Conservation (phyloP, 2,888 invertebrate species). For the Troides aeacus region DNA sequence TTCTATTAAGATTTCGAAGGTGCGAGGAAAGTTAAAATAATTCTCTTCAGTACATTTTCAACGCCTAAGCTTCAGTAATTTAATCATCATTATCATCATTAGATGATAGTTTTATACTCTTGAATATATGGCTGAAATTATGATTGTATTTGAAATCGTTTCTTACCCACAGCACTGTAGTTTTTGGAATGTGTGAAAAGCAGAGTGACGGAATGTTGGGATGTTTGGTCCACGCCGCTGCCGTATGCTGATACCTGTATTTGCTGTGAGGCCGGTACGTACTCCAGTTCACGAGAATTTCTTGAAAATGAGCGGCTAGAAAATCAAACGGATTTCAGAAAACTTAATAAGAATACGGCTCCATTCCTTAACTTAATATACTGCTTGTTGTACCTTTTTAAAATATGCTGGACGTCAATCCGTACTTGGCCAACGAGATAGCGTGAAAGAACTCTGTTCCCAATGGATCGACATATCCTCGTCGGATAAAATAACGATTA, state of each 20-base stretch:
- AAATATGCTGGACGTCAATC: not conserved
- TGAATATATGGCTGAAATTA: too few relatives aligned
- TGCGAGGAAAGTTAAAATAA: too few relatives aligned
- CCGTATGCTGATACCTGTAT: conserved; percentile 59
- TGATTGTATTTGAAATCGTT: not conserved
- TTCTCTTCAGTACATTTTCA: too few relatives aligned
- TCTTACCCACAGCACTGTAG: conserved; percentile 65
- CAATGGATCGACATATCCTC: too few relatives aligned
- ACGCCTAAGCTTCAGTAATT: too few relatives aligned
- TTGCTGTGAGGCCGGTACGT: conserved; percentile 82
- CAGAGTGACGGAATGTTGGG: conserved; percentile 60
- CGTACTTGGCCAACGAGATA: too few relatives aligned
- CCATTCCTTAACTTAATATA: not conserved
- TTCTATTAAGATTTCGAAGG: too few relatives aligned
- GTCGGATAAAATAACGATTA: not conserved
- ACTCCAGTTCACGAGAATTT: conserved; percentile 84
- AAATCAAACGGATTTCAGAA: conserved; percentile 36
- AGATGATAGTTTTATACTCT: too few relatives aligned
- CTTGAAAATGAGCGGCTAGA: conserved; percentile 69
- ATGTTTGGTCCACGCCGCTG: conserved; percentile 55
- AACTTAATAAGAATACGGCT: not conserved
- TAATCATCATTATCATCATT: too few relatives aligned
- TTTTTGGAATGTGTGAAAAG: conserved; percentile 65
- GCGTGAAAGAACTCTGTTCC: too few relatives aligned
- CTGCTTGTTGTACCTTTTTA: not conserved